Conservation (phyloP, 2,888 invertebrate genomes). For the Lasius platythorax region DNA sequence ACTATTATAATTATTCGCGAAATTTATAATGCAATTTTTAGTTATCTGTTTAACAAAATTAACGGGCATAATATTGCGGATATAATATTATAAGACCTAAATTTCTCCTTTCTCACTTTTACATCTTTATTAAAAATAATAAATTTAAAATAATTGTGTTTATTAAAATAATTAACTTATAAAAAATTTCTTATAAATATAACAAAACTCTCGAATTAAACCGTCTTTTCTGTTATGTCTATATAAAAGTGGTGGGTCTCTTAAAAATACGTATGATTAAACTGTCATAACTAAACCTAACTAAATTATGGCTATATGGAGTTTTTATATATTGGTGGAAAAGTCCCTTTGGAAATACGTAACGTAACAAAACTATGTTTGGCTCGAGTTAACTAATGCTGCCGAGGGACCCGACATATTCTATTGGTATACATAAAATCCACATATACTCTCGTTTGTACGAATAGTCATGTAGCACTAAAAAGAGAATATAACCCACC, state of each 20-base stretch:
- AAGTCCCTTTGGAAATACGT: slow-evolving; percentile 12
- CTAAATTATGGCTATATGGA: neutral
- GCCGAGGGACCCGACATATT: neutral
- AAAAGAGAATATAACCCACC: slow-evolving; percentile 2
- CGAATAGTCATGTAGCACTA: neutral
- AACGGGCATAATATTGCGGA: no score
- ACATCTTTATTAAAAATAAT: no score
- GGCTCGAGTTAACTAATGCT: neutral
- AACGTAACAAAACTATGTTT: slow-evolving; percentile 2
- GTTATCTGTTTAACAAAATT: neutral
- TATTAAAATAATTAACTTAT: neutral
- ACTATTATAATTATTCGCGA: slow-evolving; percentile 1
- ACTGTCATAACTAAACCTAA: neutral
- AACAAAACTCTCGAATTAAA: neutral
- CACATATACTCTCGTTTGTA: neutral
- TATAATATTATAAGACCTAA: no score
- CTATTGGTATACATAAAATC: neutral
- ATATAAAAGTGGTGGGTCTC: no score
- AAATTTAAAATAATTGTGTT: no score
- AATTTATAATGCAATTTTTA: neutral
- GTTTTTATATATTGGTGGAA: neutral
- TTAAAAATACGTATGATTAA: neutral
- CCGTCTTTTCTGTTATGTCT: neutral
- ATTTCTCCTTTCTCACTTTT: no score
- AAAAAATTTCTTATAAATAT: neutral